Evolutionary conservation across 2,888 invertebrate genomes (phyloP), one percentile per base, ranked within the genome.

Genomic region (Drosophila ezoana): DNA sequence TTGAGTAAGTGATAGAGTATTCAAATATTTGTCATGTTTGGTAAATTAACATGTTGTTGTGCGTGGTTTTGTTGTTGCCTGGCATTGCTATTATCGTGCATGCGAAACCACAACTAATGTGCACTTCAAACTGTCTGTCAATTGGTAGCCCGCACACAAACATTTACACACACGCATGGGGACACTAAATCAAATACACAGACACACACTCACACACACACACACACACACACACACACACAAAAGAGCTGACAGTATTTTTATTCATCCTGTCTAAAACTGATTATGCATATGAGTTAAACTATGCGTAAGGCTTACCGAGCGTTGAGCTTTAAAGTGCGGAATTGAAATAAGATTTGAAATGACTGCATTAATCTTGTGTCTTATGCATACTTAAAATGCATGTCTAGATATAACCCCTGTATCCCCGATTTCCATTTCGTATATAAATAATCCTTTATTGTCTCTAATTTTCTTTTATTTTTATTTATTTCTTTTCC

Each of bases 41-140:
- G 13, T 33, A 16, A 38, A 16, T 53, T 11, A 35, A 35, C 43
- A 33, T 48, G 52, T 32, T 57, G 18, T 47, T 64, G 38, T 61
- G 56, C 38, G 58, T 49, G 18, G 43, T 60, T 41, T 57, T 67
- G 64, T 74, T 72, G 71, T 62, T 70, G 57, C 41, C 40, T 56
- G 60, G 54, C 52, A 52, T 23, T 60, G 62, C 69, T 79, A 72
- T 86, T 74, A 80, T 81, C 75, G 64, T 76, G 78, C 75, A 77
- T 73, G 72, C 49, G 54, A 67, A 80, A 83, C 78, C 86, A 64
- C 87, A 86, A 83, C 81, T 86, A 86, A 86, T 83, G 81, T 83
- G 73, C 78, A 72, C 69, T 76, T 69, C 77, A 80, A 80, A 80
- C 77, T 77, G 81, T 66, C 87, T 80, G 78, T 86, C 76, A 83